Conservation (phyloP, 1,140 invertebrate species). For the Octopus sinensis region DNA sequence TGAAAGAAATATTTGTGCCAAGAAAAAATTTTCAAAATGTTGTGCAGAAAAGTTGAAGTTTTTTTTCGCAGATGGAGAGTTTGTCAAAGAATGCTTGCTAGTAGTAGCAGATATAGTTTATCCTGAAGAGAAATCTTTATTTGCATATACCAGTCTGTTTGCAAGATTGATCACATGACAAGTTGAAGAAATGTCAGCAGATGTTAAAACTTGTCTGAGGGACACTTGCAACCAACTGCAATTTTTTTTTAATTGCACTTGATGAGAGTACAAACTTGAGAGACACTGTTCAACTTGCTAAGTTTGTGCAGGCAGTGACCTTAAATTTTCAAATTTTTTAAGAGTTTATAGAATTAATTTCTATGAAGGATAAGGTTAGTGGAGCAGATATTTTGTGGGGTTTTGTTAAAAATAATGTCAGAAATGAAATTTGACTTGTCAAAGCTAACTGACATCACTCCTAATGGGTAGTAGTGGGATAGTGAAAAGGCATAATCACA, state of each 20-base stretch:
- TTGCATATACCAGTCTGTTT: background rate
- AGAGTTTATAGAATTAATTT: conserved; percentile 3
- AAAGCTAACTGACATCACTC: conserved; percentile 1
- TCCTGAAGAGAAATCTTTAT: conserved; percentile 2
- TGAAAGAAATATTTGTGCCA: background rate
- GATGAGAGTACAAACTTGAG: conserved; percentile 1
- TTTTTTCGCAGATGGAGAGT: background rate
- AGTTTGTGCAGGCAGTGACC: background rate
- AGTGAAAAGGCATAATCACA: conserved; percentile 1
- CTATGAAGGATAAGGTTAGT: conserved; percentile 1
- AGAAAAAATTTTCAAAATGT: background rate
- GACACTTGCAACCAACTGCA: background rate
- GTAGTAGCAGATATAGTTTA: conserved; percentile 4
- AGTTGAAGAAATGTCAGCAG: conserved; percentile 7
- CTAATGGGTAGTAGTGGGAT: conserved; percentile 3
- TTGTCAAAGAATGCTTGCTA: conserved; percentile 2
- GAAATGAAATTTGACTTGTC: background rate
- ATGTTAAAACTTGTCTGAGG: conserved; percentile 1
- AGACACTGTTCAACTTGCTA: background rate
- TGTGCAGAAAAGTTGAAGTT: background rate
- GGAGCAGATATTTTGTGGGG: conserved; percentile 1
- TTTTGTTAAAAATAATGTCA: conserved; percentile 8
- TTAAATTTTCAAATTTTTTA: conserved; percentile 2
- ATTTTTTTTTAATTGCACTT: conserved; percentile 1
- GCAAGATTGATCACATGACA: background rate